Base-by-base conservation (phyloP, 2,797 vertebrate genomes). In the Meriones psammophilus region DNA sequence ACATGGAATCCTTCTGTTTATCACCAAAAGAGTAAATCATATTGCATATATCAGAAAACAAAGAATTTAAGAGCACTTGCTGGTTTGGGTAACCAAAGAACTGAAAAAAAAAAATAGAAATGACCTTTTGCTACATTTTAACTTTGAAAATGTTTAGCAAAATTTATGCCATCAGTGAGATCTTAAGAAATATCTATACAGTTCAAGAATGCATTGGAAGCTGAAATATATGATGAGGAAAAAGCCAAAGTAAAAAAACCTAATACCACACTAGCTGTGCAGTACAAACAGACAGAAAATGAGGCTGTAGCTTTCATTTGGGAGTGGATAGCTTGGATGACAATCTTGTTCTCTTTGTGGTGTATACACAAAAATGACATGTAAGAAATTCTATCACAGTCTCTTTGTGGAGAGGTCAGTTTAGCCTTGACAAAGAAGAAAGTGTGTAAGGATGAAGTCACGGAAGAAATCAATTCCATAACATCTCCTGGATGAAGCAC, bases 361-460 rank as follows among this genome's bases (percentile, higher is more conserved):
- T 26, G 42, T 46, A 86, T 46, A 22, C 8, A 74, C 56, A 42
- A 46, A 30, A 92, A 46, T 85, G 88, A 90, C 88, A 84, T 20
- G 39, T 33, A 56, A 96, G 69, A 93, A 96, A 92, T 62, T 91
- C 68, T 46, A 56, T 60, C 54, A 69, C 5, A 64, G 13, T 10
- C 39, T 28, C 42, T 89, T 60, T 85, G 50, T 73, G 64, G 54
- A 77, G 33, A 92, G 62, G 83, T 92, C 81, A 92, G 76, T 17
- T 39, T 9, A 78, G 87, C 30, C 81, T 71, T 89, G 92, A 94
- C 85, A 93, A 66, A 92, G 91, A 94, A 10, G 33, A 42, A 97
- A 81, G 54, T 87, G 64, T 83, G 85, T 96, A 54, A 83, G 60
- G 28, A 74, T 60, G 68, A 95, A 96, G 90, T 95, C 68, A 78